A percentile compares a stretch with the other conserved stretches of the same genome.
phyloP scores from a whole-genome alignment of 2,113 vertebrate species.

The Ovibos moschatus region DNA sequence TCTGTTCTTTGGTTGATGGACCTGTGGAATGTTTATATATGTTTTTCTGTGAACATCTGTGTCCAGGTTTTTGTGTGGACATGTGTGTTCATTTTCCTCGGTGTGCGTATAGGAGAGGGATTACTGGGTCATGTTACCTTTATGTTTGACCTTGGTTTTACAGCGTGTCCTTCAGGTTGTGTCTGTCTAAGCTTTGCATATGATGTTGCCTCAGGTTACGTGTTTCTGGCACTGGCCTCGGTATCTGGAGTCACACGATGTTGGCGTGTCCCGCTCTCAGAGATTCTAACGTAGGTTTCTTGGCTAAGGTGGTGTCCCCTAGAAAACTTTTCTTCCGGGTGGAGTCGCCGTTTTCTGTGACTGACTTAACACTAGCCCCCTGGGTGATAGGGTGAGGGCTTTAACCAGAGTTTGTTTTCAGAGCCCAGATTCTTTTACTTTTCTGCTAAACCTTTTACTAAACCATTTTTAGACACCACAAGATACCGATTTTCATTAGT shows the following conservation, averaged over 20 bases:
- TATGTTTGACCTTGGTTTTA: too few relatives aligned
- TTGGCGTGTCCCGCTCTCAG: rapidly evolving
- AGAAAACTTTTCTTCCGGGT: neutral
- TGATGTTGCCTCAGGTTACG: rapidly evolving
- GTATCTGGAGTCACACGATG: neutral
- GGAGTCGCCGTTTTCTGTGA: rapidly evolving
- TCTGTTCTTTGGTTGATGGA: neutral
- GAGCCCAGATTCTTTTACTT: neutral
- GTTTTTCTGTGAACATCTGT: too few relatives aligned
- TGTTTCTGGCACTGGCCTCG: rapidly evolving
- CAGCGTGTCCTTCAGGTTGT: rapidly evolving
- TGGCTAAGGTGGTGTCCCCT: too few relatives aligned
- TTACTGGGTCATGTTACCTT: neutral
- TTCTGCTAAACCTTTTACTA: neutral
- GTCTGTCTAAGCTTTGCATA: neutral
- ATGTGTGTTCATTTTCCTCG: neutral
- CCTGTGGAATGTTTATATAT: neutral
- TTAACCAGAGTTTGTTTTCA: neutral
- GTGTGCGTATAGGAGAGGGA: neutral
- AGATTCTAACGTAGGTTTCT: neutral
- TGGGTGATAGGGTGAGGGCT: neutral
- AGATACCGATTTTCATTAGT: neutral
- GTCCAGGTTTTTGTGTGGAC: neutral
- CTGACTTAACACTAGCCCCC: neutral
- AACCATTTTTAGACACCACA: neutral